phyloP scores from a whole-genome alignment of 2,888 invertebrate species.

The Bedellia somnulentella region DNA sequence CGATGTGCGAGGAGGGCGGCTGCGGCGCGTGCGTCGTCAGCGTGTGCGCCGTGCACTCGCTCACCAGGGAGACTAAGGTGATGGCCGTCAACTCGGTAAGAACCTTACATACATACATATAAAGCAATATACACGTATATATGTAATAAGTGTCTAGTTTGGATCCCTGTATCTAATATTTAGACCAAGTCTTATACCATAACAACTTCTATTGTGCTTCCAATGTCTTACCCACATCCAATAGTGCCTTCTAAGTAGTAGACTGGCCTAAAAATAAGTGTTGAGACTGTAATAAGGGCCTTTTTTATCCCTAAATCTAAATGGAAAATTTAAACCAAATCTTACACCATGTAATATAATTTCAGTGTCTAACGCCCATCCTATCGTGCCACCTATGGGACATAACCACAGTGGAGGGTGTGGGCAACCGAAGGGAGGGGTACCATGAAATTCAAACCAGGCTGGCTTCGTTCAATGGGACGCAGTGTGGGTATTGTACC shows the following conservation, averaged over 20 bases:
- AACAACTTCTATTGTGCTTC: not conserved
- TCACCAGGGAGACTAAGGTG: constrained; percentile 42
- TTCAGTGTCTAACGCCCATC: constrained; percentile 65
- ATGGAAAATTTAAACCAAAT: not conserved
- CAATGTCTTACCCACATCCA: not conserved
- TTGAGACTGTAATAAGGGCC: not conserved
- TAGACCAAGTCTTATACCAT: not conserved
- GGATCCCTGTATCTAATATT: not conserved
- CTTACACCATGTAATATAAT: not conserved
- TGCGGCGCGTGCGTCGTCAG: constrained; percentile 68
- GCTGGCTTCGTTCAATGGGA: constrained; percentile 68
- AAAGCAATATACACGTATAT: not conserved
- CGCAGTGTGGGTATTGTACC: constrained; percentile 76
- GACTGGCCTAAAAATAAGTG: not conserved
- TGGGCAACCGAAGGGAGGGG: constrained; percentile 66
- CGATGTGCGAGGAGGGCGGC: constrained; percentile 72
- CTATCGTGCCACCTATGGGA: constrained; percentile 69
- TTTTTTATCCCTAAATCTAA: not conserved
- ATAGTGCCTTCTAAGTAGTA: not conserved
- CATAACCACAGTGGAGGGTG: constrained; percentile 72
- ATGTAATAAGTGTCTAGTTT: not conserved
- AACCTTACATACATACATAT: too few species aligned
- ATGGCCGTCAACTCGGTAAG: constrained; percentile 69
- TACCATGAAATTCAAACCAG: constrained; percentile 68
- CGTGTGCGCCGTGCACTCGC: constrained; percentile 39